Evolutionary conservation across 2,888 invertebrate genomes (phyloP).

Genomic region (Caenorhabditis sp.): DNA sequence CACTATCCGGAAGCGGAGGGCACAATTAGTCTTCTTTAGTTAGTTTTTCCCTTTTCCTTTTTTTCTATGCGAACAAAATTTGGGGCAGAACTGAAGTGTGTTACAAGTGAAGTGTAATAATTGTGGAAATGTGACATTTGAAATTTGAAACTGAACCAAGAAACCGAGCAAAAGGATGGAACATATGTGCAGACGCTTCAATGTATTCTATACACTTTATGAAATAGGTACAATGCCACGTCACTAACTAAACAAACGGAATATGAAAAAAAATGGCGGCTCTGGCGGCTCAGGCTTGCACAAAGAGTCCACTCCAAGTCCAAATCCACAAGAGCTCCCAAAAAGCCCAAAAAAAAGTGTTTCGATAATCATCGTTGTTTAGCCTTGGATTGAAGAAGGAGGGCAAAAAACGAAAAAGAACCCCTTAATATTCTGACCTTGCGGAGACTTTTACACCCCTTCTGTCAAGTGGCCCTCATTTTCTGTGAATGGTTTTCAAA

Average conservation of each 20-base stretch:
- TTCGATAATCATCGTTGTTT: conserved; percentile 27
- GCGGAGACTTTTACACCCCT: conserved; percentile 16
- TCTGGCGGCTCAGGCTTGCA: background rate
- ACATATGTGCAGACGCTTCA: conserved; percentile 26
- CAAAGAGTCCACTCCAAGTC: conserved; percentile 33
- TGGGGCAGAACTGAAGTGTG: background rate
- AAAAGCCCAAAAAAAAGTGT: background rate
- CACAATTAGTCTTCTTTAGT: conserved; percentile 3
- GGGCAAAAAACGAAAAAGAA: conserved; percentile 14
- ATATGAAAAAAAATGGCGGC: conserved; percentile 2
- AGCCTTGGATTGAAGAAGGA: conserved; percentile 6
- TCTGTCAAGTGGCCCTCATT: conserved; percentile 38
- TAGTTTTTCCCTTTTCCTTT: background rate
- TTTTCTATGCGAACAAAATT: too few relatives aligned
- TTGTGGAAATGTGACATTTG: conserved; percentile 10
- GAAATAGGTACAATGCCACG: conserved; percentile 12
- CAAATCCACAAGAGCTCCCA: background rate
- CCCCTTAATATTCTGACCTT: conserved; percentile 42
- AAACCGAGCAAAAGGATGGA: conserved; percentile 18
- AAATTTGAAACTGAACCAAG: conserved; percentile 51
- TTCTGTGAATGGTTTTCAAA: conserved; percentile 27
- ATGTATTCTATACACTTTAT: background rate
- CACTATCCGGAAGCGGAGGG: background rate
- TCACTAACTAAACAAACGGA: conserved; percentile 21
- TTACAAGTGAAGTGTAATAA: conserved; percentile 34